Evolutionary conservation across 2,797 vertebrate species (phyloP), one percentile per base, ranked within the genome.

Genomic region (Carapus acus): DNA sequence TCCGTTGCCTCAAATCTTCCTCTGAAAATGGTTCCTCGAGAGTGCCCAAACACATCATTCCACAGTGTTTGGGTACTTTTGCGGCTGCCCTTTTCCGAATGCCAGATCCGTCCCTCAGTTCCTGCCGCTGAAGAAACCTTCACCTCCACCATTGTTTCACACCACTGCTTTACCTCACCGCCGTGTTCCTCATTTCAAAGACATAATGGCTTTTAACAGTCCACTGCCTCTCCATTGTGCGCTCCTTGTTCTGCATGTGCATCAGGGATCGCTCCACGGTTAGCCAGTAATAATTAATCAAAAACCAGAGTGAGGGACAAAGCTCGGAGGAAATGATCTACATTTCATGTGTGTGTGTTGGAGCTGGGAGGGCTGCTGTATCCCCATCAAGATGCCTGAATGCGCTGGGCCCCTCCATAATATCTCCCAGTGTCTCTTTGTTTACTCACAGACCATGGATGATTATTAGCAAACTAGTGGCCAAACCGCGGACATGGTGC

Each of bases 161-260:
- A 31, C 43, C 48, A 52, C 19, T 41, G 29, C 48, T 33, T 54
- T 52, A 70, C 62, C 64, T 71, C 51, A 46, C 47, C 71, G 75
- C 36, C 7, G 31, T 73, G 62, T 62, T 78, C 62, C 79, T 78
- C 61, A 66, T 79, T 82, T 71, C 71, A 62, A 68, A 79, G 65
- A 76, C 71, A 81, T 78, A 78, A 88, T 70, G 73, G 76, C 69
- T 73, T 83, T 70, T 66, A 72, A 75, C 63, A 72, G 74, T 80
- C 76, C 65, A 61, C 51, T 83, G 77, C 73, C 42, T 69, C 54
- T 73, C 61, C 61, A 69, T 78, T 82, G 79, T 81, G 71, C 7
- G 15, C 23, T 55, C 77, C 73, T 65, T 80, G 77, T 78, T 85
- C 64, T 70, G 69, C 65, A 62, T 60, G 52, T 66, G 62, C 74